A percentile compares a stretch with the other conserved stretches of the same genome.
Conservation (phyloP, 2,113 vertebrate species). For the Callospermophilus lateralis region DNA sequence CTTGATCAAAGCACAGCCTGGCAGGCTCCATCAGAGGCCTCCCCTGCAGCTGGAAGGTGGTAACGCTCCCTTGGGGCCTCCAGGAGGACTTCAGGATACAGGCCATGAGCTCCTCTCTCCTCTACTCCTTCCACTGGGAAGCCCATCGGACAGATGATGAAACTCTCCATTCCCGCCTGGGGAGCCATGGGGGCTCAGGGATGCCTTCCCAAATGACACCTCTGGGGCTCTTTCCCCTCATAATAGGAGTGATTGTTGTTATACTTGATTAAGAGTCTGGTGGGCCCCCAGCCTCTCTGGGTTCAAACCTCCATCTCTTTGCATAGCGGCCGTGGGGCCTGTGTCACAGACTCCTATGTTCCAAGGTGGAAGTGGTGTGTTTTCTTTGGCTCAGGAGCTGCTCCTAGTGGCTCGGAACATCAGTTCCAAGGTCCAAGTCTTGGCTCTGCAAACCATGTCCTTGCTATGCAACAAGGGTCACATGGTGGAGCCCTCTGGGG, state of each 20-base stretch:
- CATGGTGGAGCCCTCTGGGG: accelerated
- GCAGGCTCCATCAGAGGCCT: too few relatives aligned
- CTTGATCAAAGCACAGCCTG: too few relatives aligned
- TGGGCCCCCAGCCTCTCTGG: not conserved
- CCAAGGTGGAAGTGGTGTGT: accelerated
- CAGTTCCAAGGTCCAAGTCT: not conserved
- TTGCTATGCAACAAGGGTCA: not conserved
- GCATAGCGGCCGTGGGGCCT: accelerated
- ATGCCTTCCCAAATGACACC: too few relatives aligned
- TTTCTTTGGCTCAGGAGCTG: not conserved
- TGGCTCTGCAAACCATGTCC: not conserved
- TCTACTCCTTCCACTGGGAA: not conserved
- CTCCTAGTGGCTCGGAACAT: accelerated
- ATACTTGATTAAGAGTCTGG: not conserved
- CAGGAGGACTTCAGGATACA: not conserved
- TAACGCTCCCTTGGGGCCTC: accelerated
- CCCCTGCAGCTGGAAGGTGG: accelerated
- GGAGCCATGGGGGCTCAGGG: not conserved
- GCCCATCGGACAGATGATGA: accelerated
- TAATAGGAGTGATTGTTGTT: accelerated
- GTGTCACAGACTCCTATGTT: accelerated
- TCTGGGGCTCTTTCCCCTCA: not conserved
- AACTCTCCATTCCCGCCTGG: too few relatives aligned
- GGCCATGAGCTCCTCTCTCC: accelerated
- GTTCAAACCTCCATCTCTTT: not conserved